A percentile compares a stretch with the other conserved stretches of the same genome.
phyloP scores from a whole-genome alignment of 2,113 vertebrate genomes.

The human (Homo sapiens) region DNA sequence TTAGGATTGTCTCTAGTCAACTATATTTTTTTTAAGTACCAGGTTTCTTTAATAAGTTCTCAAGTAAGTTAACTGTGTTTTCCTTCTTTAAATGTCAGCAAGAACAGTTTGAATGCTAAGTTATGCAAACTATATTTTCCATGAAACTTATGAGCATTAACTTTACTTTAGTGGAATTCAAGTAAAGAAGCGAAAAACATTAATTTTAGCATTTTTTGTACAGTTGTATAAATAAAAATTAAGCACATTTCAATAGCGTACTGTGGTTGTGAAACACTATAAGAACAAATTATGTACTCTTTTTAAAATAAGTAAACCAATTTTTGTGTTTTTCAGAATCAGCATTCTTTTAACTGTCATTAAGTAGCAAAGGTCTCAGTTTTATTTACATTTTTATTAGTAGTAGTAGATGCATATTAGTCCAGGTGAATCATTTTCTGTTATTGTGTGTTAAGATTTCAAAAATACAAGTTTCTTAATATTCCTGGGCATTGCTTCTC shows the following conservation, averaged over 20 bases:
- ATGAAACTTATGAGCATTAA: neutral
- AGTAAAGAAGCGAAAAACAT: slow-evolving; percentile 1
- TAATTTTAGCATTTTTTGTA: neutral
- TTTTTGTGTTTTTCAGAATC: neutral
- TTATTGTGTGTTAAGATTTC: neutral
- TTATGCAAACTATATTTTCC: neutral
- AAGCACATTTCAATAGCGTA: neutral
- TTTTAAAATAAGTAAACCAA: neutral
- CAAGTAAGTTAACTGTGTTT: neutral
- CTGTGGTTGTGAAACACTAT: neutral
- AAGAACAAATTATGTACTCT: neutral
- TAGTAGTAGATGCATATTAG: neutral
- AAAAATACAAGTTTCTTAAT: neutral
- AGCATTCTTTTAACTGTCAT: neutral
- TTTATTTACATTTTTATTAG: slow-evolving; percentile 5
- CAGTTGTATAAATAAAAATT: neutral
- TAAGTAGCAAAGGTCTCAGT: neutral
- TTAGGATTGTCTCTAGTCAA: neutral
- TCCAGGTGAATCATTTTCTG: neutral
- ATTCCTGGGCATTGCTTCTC: neutral
- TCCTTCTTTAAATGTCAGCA: neutral
- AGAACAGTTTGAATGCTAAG: neutral
- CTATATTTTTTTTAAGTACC: neutral
- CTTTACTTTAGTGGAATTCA: neutral
- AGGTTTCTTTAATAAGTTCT: slow-evolving; percentile 2